Conservation (phyloP, 2,113 vertebrate genomes). For the Aramus guarauna region DNA sequence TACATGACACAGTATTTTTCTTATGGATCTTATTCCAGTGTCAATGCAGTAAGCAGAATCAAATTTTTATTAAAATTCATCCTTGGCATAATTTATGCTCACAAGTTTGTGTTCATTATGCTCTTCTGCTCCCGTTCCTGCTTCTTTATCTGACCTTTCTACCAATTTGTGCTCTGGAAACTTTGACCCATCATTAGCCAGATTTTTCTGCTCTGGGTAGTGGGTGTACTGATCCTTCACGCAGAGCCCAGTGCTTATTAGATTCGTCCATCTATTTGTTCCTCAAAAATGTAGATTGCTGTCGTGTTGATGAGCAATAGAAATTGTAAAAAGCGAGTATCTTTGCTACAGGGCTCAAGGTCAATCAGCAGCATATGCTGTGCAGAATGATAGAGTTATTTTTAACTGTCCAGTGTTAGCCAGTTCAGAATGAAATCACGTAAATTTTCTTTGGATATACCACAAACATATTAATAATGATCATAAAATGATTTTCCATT, state of each 20-base stretch:
- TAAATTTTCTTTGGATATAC: not conserved
- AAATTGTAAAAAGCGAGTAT: not conserved
- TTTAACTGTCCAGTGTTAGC: not conserved
- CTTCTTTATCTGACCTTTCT: not conserved
- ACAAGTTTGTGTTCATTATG: not conserved
- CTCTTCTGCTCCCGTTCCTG: not conserved
- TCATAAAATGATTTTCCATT: not conserved
- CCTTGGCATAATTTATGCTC: slow-evolving; percentile 8
- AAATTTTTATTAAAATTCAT: slow-evolving; percentile 51
- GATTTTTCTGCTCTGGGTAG: not conserved
- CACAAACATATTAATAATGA: not conserved
- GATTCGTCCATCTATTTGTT: not conserved
- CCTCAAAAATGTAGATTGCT: not conserved
- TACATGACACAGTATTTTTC: not conserved
- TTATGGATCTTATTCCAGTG: not conserved
- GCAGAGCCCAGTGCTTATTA: not conserved
- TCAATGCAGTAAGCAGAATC: not conserved
- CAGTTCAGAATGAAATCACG: not conserved
- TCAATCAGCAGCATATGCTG: not conserved
- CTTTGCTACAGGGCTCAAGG: not conserved
- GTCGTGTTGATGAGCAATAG: not conserved
- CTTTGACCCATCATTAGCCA: not conserved
- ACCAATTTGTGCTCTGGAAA: not conserved
- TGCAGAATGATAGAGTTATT: not conserved
- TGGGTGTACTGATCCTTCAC: not conserved